Base-by-base conservation (phyloP, 2,797 vertebrate genomes). In the Buceros bicornis region DNA sequence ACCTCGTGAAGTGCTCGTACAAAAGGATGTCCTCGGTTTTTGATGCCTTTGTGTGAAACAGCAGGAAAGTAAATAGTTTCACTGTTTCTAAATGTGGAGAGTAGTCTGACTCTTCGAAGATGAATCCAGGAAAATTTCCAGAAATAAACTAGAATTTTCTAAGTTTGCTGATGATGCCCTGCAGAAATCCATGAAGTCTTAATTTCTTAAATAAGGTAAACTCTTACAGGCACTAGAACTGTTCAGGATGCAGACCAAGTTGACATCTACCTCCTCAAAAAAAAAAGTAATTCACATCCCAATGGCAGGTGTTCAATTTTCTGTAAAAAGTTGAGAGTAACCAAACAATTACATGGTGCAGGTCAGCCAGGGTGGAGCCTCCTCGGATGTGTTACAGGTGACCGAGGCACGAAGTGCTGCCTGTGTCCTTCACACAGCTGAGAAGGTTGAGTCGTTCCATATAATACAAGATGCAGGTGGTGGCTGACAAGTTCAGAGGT, bases 11-110 rank as follows among this genome's bases (percentile, higher is more conserved):
- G 64, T 4, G 18, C 40, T 31, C 19, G 19, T 28, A 16, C 43
- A 9, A 16, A 82, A 69, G 15, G 18, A 12, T 22, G 17, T 8
- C 45, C 5, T 1, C 0, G 0, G 4, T 61, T 69, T 54, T 43
- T 29, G 13, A 40, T 78, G 40, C 7, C 31, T 86, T 37, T 62
- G 11, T 28, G 9, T 24, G 47, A 51, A 80, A 42, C 62, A 26
- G 16, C 28, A 62, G 67, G 61, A 26, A 57, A 50, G 11, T 37
- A 54, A 61, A 54, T 24, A 28, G 40, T 13, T 65, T 40, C 21
- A n/a, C 3, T 3, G 2, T 17, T 82, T 80, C 35, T 66, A 19
- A 82, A 77, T 43, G 21, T 19, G 40, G 60, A 71, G 43, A 81
- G 31, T 47, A 53, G 33, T 37, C 22, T 50, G 72, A 76, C n/a